A percentile compares a stretch with the other conserved stretches of the same genome.
Evolutionary conservation across 2,113 vertebrate species (phyloP).

Genomic region (Eidolon helvum): DNA sequence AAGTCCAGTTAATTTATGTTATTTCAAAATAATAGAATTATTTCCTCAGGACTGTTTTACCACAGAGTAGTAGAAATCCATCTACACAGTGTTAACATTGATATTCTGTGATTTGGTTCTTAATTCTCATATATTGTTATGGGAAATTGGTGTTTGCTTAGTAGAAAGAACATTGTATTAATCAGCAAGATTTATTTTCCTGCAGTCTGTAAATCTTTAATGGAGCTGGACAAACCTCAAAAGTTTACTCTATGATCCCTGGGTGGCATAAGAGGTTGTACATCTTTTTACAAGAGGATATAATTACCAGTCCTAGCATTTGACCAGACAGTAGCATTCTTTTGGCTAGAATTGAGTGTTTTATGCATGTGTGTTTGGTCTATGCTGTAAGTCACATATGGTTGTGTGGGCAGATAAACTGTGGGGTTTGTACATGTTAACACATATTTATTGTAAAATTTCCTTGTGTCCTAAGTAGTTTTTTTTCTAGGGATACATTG

Average conservation of each 20-base stretch:
- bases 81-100: not conserved
- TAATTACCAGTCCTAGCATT: conserved; percentile 39
- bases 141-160: not conserved
- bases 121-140: not conserved
- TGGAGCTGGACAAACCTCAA: conserved; percentile 50
- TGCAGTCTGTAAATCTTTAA: conserved; percentile 66
- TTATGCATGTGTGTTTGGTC: conserved; percentile 40
- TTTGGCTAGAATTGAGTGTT: not conserved
- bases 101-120: not conserved
- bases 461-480: not conserved
- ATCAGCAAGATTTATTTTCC: conserved; percentile 56
- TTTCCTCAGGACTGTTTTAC: not conserved
- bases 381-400: not conserved
- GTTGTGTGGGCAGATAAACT: conserved; percentile 30
- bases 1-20: not conserved
- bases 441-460: conserved; percentile 65
- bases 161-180: conserved; percentile 66
- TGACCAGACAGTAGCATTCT: conserved; percentile 49
- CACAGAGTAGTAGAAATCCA: not conserved
- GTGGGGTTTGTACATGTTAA: not conserved
- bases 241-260: conserved; percentile 67
- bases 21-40: not conserved
- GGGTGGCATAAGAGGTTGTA: conserved; percentile 75
- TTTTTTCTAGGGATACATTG: not conserved
- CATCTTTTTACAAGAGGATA: conserved; percentile 54